Percentiles rank a stretch among this genome's conserved stretches.
These are phyloP conservation scores for Poicephalus gulielmi DNA, from an alignment of 2,113 vertebrate genomes.

Conservation along the genomic window DNA sequence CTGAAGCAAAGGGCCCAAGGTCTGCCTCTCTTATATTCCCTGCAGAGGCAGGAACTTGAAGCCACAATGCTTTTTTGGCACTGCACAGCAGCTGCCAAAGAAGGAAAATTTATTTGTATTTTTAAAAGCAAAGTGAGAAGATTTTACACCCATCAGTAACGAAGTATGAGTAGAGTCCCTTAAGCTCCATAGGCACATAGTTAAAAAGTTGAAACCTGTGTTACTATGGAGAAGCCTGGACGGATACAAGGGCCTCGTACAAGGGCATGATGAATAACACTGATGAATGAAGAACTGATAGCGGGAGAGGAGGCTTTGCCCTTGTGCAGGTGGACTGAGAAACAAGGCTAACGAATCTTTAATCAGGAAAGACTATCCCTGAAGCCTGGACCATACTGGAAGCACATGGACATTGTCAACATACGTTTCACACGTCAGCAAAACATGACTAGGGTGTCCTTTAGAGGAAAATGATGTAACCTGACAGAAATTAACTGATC, in stretches of 20 bases:
- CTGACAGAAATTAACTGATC: neutral
- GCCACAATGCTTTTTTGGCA: neutral
- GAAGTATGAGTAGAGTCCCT: neutral
- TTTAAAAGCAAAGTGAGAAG: neutral
- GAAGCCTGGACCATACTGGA: neutral
- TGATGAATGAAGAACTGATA: neutral
- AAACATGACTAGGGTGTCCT: neutral
- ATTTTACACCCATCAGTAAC: neutral
- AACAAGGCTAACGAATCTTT: neutral
- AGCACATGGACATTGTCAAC: neutral
- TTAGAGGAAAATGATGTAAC: neutral
- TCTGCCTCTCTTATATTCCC: neutral
- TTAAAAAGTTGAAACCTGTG: neutral
- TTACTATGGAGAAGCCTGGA: neutral
- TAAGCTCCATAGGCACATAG: neutral
- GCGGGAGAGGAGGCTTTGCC: neutral
- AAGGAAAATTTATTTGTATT: neutral
- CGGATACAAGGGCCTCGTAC: neutral
- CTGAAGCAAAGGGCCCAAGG: neutral
- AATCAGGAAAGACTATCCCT: neutral
- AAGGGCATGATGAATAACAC: neutral
- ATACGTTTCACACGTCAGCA: neutral
- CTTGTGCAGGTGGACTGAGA: neutral
- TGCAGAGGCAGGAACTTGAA: neutral
- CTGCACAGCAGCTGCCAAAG: neutral